phyloP scores from a whole-genome alignment of 1,140 invertebrate genomes.

The Coenobita brevimanus region DNA sequence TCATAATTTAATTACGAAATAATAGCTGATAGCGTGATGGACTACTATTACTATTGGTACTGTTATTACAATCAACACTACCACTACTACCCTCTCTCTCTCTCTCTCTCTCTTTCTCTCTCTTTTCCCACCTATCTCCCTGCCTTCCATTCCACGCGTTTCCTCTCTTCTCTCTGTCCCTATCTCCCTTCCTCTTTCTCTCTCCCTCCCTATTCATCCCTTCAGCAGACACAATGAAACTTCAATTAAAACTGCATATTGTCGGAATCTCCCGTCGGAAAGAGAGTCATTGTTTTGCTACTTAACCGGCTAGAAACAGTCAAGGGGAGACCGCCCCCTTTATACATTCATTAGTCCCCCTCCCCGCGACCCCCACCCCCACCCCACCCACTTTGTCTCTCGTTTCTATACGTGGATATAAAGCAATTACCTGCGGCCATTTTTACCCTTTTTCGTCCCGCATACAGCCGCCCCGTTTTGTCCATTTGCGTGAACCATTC shows the following conservation, averaged over 20 bases:
- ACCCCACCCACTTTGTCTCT: too few relatives aligned
- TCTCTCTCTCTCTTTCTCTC: constrained; percentile 7
- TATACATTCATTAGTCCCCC: neutral
- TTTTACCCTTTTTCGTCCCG: too few relatives aligned
- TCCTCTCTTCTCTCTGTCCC: neutral
- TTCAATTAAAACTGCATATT: constrained; percentile 59
- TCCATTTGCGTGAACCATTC: too few relatives aligned
- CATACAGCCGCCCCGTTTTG: too few relatives aligned
- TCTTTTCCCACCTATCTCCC: neutral
- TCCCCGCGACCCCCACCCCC: neutral
- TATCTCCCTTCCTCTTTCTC: neutral
- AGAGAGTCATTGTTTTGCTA: constrained; percentile 37
- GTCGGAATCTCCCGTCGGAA: constrained; percentile 42
- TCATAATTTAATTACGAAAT: too few relatives aligned
- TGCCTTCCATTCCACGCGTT: neutral
- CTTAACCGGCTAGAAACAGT: constrained; percentile 56
- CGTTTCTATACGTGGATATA: neutral
- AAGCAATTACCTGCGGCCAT: too few relatives aligned
- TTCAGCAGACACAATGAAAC: constrained; percentile 48
- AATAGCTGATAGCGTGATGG: too few relatives aligned
- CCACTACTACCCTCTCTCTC: constrained; percentile 17
- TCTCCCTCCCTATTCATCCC: neutral
- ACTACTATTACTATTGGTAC: too few relatives aligned
- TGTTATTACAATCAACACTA: too few relatives aligned
- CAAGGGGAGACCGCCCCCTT: constrained; percentile 19